Percentiles rank a stretch among this genome's conserved stretches.
These are phyloP conservation scores for Sclerurus mexicanus DNA, from an alignment of 2,113 vertebrate genomes.

Conservation along the genomic window DNA sequence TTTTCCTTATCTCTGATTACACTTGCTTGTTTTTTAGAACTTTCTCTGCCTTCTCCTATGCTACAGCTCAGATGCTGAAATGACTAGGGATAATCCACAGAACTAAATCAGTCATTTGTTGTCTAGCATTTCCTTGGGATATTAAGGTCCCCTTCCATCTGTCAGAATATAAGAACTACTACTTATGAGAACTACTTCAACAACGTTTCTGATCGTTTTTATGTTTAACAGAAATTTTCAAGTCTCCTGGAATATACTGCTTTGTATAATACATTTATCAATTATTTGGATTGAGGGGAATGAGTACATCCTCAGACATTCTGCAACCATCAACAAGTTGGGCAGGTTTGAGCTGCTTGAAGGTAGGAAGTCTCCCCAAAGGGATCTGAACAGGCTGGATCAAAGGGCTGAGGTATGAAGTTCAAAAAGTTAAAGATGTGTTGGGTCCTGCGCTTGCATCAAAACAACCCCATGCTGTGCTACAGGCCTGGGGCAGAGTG, in stretches of 20 bases:
- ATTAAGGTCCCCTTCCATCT: not conserved
- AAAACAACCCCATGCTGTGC: not conserved
- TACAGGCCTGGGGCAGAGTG: not conserved
- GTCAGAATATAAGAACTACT: not conserved
- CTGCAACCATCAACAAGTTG: not conserved
- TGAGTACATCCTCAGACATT: not conserved
- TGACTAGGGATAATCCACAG: not conserved
- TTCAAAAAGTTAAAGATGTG: not conserved
- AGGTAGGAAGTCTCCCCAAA: not conserved
- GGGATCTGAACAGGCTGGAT: not conserved
- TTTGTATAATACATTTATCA: not conserved
- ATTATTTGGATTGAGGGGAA: not conserved
- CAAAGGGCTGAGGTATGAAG: fast-evolving
- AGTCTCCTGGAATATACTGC: not conserved
- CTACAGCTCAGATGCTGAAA: not conserved
- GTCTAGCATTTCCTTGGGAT: not conserved
- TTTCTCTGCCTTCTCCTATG: not conserved
- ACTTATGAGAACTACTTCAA: not conserved
- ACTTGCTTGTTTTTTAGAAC: not conserved
- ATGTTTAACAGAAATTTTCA: not conserved
- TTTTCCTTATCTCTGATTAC: not conserved
- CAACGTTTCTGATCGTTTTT: not conserved
- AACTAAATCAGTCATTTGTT: not conserved
- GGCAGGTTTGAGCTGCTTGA: not conserved
- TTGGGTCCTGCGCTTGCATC: not conserved